These are phyloP conservation scores for Esox lucius DNA, from an alignment of 2,797 vertebrate species.

Conservation along the genomic window DNA sequence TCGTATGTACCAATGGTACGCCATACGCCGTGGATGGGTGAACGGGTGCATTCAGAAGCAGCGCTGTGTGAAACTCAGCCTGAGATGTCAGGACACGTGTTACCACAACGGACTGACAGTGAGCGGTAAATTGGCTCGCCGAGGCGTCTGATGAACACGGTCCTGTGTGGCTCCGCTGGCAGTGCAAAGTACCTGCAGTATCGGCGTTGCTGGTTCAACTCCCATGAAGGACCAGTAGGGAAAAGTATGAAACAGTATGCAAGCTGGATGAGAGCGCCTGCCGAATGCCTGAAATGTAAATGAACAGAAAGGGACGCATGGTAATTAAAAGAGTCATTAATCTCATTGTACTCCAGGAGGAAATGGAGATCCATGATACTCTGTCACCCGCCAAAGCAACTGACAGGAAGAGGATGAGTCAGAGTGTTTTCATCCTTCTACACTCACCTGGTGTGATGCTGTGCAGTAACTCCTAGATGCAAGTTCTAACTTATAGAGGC, in stretches of 20 bases:
- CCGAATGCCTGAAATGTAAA: neutral
- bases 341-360: neutral
- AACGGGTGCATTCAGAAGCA: too few species aligned
- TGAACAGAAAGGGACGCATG: neutral
- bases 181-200: too few species aligned
- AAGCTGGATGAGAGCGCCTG: neutral
- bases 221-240: too few species aligned
- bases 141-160: neutral
- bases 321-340: constrained; percentile 1
- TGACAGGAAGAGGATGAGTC: neutral
- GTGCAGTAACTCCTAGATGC: too few species aligned
- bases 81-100: neutral
- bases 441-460: too few species aligned
- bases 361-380: constrained; percentile 2
- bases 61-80: too few species aligned
- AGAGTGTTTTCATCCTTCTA: neutral
- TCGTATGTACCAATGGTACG: too few species aligned
- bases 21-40: too few species aligned
- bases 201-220: too few species aligned
- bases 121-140: neutral
- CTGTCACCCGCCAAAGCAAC: neutral
- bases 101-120: neutral
- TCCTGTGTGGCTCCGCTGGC: too few species aligned
- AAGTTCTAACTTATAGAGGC: too few species aligned
- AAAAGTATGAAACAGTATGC: too few species aligned